Evolutionary conservation across 2,888 invertebrate genomes (phyloP).

Genomic region (Mythimna vitellina): DNA sequence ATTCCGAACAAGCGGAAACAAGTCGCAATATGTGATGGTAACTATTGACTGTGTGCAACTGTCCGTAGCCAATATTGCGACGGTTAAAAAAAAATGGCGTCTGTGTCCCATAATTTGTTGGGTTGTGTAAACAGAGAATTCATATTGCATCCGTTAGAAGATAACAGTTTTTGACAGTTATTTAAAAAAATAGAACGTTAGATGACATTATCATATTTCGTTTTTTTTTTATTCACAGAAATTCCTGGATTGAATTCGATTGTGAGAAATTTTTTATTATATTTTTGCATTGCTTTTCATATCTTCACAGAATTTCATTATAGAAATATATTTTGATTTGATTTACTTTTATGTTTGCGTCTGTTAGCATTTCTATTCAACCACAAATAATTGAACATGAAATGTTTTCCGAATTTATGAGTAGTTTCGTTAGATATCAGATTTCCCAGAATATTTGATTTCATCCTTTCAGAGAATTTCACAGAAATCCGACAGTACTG

Average conservation of each 20-base stretch:
- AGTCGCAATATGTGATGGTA: constrained; percentile 31
- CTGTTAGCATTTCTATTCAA: background rate
- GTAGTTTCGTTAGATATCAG: background rate
- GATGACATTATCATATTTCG: background rate
- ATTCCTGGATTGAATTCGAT: background rate
- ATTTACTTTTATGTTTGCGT: background rate
- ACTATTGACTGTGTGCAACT: constrained; percentile 19
- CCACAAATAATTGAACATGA: background rate
- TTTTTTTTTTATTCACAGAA: background rate
- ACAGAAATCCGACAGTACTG: background rate
- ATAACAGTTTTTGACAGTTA: background rate
- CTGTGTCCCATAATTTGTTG: constrained; percentile 4
- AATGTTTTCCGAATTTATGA: background rate
- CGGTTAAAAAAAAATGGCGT: constrained; percentile 15
- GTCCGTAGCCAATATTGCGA: constrained; percentile 30
- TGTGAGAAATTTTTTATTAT: background rate
- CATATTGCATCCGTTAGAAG: background rate
- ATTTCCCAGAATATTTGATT: background rate
- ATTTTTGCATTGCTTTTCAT: background rate
- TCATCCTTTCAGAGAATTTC: background rate
- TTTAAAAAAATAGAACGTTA: background rate
- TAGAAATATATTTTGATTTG: background rate
- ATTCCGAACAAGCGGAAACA: constrained; percentile 34
- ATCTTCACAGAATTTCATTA: background rate
- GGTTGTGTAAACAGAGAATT: background rate